A percentile compares a stretch with the other conserved stretches of the same genome.
phyloP scores from a whole-genome alignment of 2,888 invertebrate species.

The Cantharis flavilabris region DNA sequence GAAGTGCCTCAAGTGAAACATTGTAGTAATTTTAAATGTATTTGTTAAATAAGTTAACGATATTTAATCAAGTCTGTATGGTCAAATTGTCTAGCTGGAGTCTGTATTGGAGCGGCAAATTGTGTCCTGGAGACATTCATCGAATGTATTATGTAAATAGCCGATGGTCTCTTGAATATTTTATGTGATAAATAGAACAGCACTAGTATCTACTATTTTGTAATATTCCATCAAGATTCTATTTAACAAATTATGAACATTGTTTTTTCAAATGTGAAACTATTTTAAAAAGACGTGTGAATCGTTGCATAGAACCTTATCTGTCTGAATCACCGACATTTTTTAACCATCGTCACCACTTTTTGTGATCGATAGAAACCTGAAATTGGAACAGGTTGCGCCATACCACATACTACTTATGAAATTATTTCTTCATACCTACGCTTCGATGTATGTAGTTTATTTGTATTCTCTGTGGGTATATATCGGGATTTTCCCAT shows the following conservation, averaged over 20 bases:
- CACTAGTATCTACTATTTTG: not conserved
- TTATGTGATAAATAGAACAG: not conserved
- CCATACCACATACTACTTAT: not conserved
- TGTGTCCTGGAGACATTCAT: not conserved
- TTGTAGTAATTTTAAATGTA: not conserved
- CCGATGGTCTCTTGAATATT: not conserved
- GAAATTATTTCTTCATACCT: not conserved
- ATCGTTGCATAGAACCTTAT: not conserved
- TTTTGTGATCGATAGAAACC: slow-evolving; percentile 5
- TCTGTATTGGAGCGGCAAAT: not conserved
- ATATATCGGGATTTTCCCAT: slow-evolving; percentile 19
- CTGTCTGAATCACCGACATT: not conserved
- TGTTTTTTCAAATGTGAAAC: not conserved
- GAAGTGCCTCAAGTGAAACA: not conserved
- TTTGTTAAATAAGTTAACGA: not conserved
- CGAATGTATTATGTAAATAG: not conserved
- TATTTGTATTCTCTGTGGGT: slow-evolving; percentile 22
- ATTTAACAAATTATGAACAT: too few species aligned
- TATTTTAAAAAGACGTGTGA: not conserved
- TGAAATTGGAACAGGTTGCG: slow-evolving; percentile 25
- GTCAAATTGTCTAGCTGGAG: not conserved
- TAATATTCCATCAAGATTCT: not conserved
- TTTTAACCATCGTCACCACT: not conserved
- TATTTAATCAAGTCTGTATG: not conserved
- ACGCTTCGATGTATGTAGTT: not conserved